Evolutionary conservation across 1,140 invertebrate genomes (phyloP).

Genomic region (Drosophila littoralis): DNA sequence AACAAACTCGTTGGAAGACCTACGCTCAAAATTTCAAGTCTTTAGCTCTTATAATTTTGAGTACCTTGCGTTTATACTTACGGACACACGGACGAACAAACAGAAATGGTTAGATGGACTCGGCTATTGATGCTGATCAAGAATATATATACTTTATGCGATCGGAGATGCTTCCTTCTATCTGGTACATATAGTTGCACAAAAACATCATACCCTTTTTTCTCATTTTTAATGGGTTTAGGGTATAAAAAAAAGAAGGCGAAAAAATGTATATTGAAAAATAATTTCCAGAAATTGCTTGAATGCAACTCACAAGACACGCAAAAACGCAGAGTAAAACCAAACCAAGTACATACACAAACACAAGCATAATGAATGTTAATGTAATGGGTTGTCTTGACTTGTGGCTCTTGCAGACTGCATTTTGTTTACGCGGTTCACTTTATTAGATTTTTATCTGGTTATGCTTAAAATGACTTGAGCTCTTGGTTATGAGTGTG

Average conservation of each 20-base stretch:
- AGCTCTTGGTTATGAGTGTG: conserved; percentile 51
- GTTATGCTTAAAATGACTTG: conserved; percentile 70
- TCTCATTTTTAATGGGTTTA: no score
- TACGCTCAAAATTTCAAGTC: no score
- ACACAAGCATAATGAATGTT: background rate
- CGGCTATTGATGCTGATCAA: no score
- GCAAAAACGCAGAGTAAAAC: conserved; percentile 10
- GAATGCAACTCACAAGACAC: conserved; percentile 37
- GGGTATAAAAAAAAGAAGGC: conserved; percentile 4
- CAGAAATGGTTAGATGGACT: no score
- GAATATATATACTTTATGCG: no score
- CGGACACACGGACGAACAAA: no score
- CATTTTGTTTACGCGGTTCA: conserved; percentile 46
- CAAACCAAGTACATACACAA: conserved; percentile 12
- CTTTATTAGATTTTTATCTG: conserved; percentile 79
- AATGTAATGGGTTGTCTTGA: conserved; percentile 3
- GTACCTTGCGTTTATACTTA: no score
- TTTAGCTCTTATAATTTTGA: no score
- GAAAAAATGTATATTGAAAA: conserved; percentile 67
- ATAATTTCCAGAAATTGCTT: conserved; percentile 78
- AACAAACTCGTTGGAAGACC: no score
- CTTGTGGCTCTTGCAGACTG: conserved; percentile 10
- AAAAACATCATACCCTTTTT: no score
- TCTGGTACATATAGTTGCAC: no score
- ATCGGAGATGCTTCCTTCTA: no score